Conservation (phyloP, 2,797 vertebrate species). For the Galaxias olidus region DNA sequence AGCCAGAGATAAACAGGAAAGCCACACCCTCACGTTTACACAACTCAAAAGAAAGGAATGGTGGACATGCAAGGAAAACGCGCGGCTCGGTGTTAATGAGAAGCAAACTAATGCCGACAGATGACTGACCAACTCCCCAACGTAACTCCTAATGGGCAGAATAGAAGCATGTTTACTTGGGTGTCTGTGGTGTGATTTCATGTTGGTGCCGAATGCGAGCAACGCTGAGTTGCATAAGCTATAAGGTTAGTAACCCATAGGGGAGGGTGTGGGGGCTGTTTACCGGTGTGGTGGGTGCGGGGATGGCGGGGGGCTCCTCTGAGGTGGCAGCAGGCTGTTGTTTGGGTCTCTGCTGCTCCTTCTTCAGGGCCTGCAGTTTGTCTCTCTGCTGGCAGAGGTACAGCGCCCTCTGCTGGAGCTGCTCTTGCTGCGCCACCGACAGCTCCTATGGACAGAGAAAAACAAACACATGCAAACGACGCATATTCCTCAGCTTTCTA, state of each 20-base stretch:
- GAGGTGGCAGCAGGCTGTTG: slow-evolving; percentile 15
- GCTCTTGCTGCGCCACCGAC: slow-evolving; percentile 81
- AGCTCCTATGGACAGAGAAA: slow-evolving; percentile 73
- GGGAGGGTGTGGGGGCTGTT: not conserved
- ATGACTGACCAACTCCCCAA: too few species aligned
- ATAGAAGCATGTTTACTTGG: not conserved
- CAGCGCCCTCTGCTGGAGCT: slow-evolving; percentile 88
- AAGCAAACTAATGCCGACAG: not conserved
- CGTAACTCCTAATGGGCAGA: not conserved
- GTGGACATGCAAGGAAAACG: not conserved
- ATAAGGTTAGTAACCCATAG: not conserved
- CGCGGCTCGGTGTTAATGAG: not conserved
- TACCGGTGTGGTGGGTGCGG: slow-evolving; percentile 54
- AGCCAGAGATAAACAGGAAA: slow-evolving; percentile 10
- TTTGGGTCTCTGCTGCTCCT: slow-evolving; percentile 77
- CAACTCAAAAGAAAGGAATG: not conserved
- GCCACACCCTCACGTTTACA: not conserved
- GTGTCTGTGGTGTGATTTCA: not conserved
- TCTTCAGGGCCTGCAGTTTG: slow-evolving; percentile 87
- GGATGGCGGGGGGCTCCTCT: slow-evolving; percentile 38
- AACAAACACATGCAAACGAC: slow-evolving; percentile 13
- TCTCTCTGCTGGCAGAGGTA: slow-evolving; percentile 94
- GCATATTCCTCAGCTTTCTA: slow-evolving; percentile 3
- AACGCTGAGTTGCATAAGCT: not conserved
- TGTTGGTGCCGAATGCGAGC: too few species aligned